Base-by-base conservation (phyloP, 2,113 vertebrate genomes). In the Brienomyrus longianalis region DNA sequence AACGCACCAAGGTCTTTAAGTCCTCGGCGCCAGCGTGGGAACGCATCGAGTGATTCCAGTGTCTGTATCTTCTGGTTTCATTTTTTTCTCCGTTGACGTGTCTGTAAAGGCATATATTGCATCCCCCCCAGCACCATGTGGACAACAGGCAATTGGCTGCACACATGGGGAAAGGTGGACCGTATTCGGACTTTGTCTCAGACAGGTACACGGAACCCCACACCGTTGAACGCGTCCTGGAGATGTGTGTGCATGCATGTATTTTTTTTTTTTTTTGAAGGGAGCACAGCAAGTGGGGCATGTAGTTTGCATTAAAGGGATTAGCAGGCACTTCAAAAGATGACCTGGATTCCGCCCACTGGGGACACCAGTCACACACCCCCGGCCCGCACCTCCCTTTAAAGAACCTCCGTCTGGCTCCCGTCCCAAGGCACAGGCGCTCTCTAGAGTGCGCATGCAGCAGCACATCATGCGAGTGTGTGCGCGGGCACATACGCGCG, bases 251-350 rank as follows among this genome's bases (percentile, higher is more conserved):
- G 93, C 94, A 93, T 94, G 94, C n/a, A 0, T 9, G 11, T 95
- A 92, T 95, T 23, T 84, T 95, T 96, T 96, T 95, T 59, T 21
- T 56, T 54, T 54, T 39, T 39, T 39, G 3, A 94, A 95, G 93
- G 93, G 93, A 95, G 95, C 94, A 92, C 95, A 93, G 94, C 96
- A 96, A 96, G 95, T 96, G 95, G 96, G 95, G 95, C 96, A 96
- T 96, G 96, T 96, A 95, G 95, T 96, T 96, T 96, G 95, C 95
- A 96, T 96, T 96, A 96, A 96, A 96, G 95, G 95, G 95, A 96
- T 96, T 96, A 96, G 95, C 95, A 96, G 96, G 93, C 95, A 96
- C 95, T 96, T 96, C 96, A 96, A 96, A 96, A 96, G 96, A 96
- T 96, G 96, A 96, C 95, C 96, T 96, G 96, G 95, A 96, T 96